Evolutionary conservation across 1,140 invertebrate genomes (phyloP).

Genomic region (Rhagoletis pomonella): DNA sequence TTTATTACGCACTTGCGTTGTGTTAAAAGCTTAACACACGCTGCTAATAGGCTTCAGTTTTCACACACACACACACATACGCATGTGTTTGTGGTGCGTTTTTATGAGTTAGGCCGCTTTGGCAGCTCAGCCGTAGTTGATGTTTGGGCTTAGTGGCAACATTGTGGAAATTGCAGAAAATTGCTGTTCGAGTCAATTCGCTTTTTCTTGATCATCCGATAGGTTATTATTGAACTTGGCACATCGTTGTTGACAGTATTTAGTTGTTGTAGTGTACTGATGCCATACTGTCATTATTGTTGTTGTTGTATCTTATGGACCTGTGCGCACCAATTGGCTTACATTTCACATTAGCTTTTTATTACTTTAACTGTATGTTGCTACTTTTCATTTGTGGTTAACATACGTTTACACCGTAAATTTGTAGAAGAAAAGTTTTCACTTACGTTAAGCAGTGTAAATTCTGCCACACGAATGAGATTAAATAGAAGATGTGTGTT

Average conservation of each 20-base stretch:
- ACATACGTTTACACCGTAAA: background rate
- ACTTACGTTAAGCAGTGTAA: background rate
- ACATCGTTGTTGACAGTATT: slow-evolving; percentile 44
- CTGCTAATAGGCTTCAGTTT: slow-evolving; percentile 7
- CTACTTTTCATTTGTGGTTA: background rate
- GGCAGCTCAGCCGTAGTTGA: background rate
- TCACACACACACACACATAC: slow-evolving; percentile 19
- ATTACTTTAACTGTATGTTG: background rate
- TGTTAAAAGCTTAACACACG: background rate
- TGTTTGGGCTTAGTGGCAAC: slow-evolving; percentile 23
- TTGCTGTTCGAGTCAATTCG: background rate
- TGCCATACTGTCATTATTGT: background rate
- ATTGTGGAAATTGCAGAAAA: slow-evolving; percentile 41
- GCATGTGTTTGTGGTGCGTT: background rate
- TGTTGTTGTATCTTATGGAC: background rate
- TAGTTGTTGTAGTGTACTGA: slow-evolving; percentile 17
- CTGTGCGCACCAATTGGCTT: slow-evolving; percentile 36
- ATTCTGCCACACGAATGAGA: too few species aligned
- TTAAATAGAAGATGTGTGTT: too few species aligned
- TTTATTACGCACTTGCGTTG: slow-evolving; percentile 52
- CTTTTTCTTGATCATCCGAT: slow-evolving; percentile 52
- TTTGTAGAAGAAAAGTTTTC: background rate
- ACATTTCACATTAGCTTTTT: background rate
- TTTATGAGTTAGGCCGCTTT: background rate
- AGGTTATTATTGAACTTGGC: slow-evolving; percentile 58